Evolutionary conservation across 2,797 vertebrate species (phyloP).

Genomic region (Rhinoraja longicauda): DNA sequence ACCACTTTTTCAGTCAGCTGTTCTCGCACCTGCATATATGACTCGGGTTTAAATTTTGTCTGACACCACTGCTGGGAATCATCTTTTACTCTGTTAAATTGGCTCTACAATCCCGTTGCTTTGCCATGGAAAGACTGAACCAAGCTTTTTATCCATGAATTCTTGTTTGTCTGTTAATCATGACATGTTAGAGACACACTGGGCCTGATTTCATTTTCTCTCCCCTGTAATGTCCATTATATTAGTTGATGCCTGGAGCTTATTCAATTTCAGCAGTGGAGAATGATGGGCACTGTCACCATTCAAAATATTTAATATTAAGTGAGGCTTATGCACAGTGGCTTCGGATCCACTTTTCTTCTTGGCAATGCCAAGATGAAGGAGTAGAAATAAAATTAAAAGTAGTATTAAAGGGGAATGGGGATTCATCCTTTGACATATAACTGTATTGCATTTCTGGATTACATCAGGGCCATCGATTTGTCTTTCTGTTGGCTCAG

Average conservation of each 20-base stretch:
- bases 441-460: neutral
- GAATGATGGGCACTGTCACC: neutral
- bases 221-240: neutral
- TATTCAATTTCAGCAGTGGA: neutral
- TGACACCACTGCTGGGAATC: neutral
- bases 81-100: neutral
- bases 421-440: neutral
- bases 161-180: neutral
- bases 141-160: constrained; percentile 1
- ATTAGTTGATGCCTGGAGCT: neutral
- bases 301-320: neutral
- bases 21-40: neutral
- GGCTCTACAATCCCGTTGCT: neutral
- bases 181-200: neutral
- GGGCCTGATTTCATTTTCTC: neutral
- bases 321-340: neutral
- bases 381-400: neutral
- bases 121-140: neutral
- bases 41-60: neutral
- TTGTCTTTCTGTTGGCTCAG: no score
- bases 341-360: neutral
- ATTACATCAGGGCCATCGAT: neutral
- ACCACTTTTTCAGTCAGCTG: neutral
- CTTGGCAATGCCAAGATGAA: neutral
- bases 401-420: neutral